Evolutionary conservation across 2,888 invertebrate genomes (phyloP), one percentile per base, ranked within the genome.

Genomic region (Nephrotoma flavescens): DNA sequence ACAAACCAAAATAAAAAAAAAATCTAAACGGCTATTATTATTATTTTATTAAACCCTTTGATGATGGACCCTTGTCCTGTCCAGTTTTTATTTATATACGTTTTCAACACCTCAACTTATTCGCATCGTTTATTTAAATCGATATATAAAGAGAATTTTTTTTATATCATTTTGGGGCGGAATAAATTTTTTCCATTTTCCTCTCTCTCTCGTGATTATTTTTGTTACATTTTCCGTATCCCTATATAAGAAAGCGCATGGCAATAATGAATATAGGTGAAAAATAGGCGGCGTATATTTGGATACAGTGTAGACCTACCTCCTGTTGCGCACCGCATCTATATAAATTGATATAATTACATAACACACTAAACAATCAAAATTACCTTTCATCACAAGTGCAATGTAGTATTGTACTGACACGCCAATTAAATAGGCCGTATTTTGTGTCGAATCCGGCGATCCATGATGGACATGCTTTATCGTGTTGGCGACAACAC

Each of bases 331-430:
- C 71, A 12, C 31, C 71, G 31, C 71, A 31, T 9, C 31, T 4
- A 31, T 31, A 42, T 84, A 84, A 41, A 12, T 11, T 83, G n/a
- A 12, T 41, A 83, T 83, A 41, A 83, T 41, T 83, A 41, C n/a
- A 83, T 83, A 41, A 83, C 19, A 83, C 41, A 83, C n/a, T 12
- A 83, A 41, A 83, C 11, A 83, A 41, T 83, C 12, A 83, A 41
- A 52, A 41, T 57, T 93, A 97, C 97, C 96, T 95, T 92, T 96
- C 95, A 91, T 97, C 97, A 91, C 97, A 97, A 89, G 95, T 94
- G 92, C 97, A 97, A 90, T 97, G 96, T 95, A 96, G 96, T 88
- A 97, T 92, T 31, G 97, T 97, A 90, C 96, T 96, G 88, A 96
- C 93, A 71, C 97, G 93, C 95, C 96, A 97, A 91, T 97, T 97